Percentiles rank a stretch among this genome's conserved stretches.
Evolutionary conservation across 2,797 vertebrate genomes (phyloP).

Genomic region (Meriones psammophilus): DNA sequence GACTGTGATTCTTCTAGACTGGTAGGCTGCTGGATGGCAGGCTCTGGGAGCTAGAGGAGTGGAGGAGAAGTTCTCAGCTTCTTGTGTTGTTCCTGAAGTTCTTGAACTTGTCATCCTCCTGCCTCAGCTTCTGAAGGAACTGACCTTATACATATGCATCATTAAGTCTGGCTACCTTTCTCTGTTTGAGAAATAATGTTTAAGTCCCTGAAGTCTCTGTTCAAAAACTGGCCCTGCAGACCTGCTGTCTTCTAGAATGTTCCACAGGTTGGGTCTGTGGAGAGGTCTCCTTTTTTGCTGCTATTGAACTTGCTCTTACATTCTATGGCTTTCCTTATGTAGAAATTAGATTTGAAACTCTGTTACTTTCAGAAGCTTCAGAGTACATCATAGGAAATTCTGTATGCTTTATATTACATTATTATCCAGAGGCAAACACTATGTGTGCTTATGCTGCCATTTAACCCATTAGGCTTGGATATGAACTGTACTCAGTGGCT

Average conservation of each 20-base stretch:
- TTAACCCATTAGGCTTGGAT: background rate
- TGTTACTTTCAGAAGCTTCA: background rate
- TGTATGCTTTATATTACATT: background rate
- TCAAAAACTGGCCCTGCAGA: background rate
- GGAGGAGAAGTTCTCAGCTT: too few relatives aligned
- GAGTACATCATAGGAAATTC: background rate
- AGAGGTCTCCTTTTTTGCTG: background rate
- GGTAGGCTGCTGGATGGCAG: background rate
- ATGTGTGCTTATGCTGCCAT: background rate
- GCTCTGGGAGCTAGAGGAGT: accelerated
- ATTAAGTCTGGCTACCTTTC: background rate
- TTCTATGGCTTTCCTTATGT: background rate
- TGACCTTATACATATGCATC: background rate
- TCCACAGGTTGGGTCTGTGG: background rate
- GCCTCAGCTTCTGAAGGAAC: background rate
- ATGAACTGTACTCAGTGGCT: background rate
- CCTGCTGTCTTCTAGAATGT: background rate
- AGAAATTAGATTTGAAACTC: background rate
- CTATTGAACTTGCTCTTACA: background rate
- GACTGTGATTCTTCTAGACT: background rate
- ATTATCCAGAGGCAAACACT: background rate
- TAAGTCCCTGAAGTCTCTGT: background rate
- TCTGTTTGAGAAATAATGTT: background rate
- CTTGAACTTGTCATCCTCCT: background rate
- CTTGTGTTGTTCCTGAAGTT: background rate